A percentile compares a stretch with the other conserved stretches of the same genome.
Evolutionary conservation across 2,113 vertebrate genomes (phyloP).

Genomic region (Henicopernis longicauda): DNA sequence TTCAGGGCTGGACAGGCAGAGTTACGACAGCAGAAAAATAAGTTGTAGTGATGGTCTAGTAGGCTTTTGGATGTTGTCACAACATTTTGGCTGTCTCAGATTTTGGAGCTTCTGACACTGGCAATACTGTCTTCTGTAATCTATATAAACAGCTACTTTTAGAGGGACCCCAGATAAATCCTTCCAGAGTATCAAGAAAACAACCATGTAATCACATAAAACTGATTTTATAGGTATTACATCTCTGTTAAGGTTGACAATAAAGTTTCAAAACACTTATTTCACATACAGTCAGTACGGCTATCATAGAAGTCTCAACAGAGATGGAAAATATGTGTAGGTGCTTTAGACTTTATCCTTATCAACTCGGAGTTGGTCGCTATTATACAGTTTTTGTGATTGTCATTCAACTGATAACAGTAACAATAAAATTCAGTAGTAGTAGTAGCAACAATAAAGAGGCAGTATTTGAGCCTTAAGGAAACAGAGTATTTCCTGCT

Average conservation of each 20-base stretch:
- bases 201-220: neutral
- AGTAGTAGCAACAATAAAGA: neutral
- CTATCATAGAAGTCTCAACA: neutral
- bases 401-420: neutral
- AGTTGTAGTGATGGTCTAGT: neutral
- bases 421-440: neutral
- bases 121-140: neutral
- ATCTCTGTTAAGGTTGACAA: neutral
- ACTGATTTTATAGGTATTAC: neutral
- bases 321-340: neutral
- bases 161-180: neutral
- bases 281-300: accelerated
- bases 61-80: neutral
- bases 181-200: neutral
- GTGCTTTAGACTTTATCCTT: neutral
- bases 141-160: neutral
- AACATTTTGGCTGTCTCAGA: neutral
- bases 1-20: neutral
- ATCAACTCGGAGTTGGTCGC: neutral
- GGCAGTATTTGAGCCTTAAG: neutral
- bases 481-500: neutral
- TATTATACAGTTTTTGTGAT: accelerated
- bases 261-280: neutral
- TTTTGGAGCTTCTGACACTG: neutral
- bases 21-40: neutral